Conservation (phyloP, 2,888 invertebrate genomes). For the Drosophila aldrichi region DNA sequence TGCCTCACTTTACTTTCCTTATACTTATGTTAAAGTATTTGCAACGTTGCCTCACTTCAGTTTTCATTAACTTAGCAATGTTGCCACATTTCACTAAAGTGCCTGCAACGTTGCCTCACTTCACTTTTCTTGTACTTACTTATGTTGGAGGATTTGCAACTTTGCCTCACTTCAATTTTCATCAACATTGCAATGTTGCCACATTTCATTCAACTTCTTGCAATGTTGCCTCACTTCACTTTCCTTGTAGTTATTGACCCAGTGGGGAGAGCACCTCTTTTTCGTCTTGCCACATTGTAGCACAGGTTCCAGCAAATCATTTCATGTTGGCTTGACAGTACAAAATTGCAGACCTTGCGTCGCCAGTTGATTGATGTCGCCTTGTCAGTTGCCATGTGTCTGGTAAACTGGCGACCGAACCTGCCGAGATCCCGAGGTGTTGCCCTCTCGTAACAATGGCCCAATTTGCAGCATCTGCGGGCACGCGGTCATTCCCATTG, state of each 20-base stretch:
- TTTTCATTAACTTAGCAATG: too few relatives aligned
- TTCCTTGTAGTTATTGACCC: background rate
- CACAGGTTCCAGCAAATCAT: slow-evolving; percentile 25
- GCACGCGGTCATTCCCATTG: slow-evolving; percentile 22
- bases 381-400: slow-evolving; percentile 49
- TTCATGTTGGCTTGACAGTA: slow-evolving; percentile 37
- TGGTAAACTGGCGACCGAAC: slow-evolving; percentile 8
- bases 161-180: background rate
- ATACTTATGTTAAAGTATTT: background rate
- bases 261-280: background rate
- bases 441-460: slow-evolving; percentile 27
- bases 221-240: background rate
- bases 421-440: slow-evolving; percentile 3
- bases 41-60: too few relatives aligned
- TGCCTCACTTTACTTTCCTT: background rate
- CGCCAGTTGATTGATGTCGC: slow-evolving; percentile 73
- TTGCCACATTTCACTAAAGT: background rate
- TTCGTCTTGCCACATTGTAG: slow-evolving; percentile 20
- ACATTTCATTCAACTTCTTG: background rate
- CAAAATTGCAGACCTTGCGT: slow-evolving; percentile 41
- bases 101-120: background rate
- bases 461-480: slow-evolving; percentile 22
- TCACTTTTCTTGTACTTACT: background rate
- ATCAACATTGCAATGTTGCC: background rate
- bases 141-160: background rate